Percentiles rank a stretch among this genome's conserved stretches.
These are phyloP conservation scores for Xyliphius kryptos DNA, from an alignment of 2,113 vertebrate species.

Conservation along the genomic window DNA sequence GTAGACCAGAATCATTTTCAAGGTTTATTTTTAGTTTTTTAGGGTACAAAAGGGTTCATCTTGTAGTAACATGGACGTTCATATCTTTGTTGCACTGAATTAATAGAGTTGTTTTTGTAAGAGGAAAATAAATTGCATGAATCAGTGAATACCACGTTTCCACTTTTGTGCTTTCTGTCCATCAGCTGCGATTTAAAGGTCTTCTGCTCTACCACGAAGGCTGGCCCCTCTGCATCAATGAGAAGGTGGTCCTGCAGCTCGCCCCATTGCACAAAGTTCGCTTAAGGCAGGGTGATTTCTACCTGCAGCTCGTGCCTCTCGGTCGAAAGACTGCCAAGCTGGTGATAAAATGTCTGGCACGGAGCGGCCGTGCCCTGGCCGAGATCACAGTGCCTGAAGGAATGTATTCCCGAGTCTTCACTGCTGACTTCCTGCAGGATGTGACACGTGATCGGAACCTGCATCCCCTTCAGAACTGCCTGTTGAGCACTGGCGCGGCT, in stretches of 20 bases:
- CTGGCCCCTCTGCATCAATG: slow-evolving; percentile 74
- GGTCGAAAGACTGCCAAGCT: slow-evolving; percentile 68
- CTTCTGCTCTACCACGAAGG: slow-evolving; percentile 72
- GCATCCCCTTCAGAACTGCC: slow-evolving; percentile 69
- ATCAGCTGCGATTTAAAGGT: slow-evolving; percentile 68
- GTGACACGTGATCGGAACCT: slow-evolving; percentile 63
- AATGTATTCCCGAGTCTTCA: slow-evolving; percentile 73
- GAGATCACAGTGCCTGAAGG: slow-evolving; percentile 68
- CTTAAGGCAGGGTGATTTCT: slow-evolving; percentile 74
- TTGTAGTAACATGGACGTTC: too few species aligned
- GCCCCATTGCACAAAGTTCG: slow-evolving; percentile 69
- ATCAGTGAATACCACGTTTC: too few species aligned
- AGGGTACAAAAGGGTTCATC: too few species aligned
- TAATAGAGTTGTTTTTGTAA: too few species aligned
- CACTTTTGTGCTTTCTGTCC: slow-evolving; percentile 23
- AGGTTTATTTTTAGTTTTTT: too few species aligned
- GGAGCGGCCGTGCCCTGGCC: slow-evolving; percentile 64
- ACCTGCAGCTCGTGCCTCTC: slow-evolving; percentile 68
- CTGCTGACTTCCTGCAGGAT: slow-evolving; percentile 70
- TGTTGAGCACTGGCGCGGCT: slow-evolving; percentile 66
- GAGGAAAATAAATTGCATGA: too few species aligned
- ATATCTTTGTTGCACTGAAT: too few species aligned
- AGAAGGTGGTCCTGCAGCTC: slow-evolving; percentile 73
- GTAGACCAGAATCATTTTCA: too few species aligned
- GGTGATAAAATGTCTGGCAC: slow-evolving; percentile 74